These are phyloP conservation scores for Phaethornis superciliosus DNA, from an alignment of 2,113 vertebrate species.

Conservation along the genomic window DNA sequence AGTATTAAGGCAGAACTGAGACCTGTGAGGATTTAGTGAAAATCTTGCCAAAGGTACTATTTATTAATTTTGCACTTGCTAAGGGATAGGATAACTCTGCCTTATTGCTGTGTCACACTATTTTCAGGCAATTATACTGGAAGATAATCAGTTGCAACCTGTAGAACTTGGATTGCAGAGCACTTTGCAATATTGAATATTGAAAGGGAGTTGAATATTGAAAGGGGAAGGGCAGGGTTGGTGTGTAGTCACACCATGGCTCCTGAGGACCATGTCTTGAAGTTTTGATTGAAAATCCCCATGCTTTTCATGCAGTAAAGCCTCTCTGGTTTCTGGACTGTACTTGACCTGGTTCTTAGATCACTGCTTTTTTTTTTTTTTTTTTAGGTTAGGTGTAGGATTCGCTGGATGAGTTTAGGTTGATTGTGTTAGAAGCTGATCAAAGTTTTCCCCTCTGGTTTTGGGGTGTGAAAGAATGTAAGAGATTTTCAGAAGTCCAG, in stretches of 20 bases:
- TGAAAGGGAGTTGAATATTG: neutral
- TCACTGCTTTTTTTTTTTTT: too few relatives aligned
- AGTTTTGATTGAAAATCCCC: neutral
- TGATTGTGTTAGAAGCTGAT: neutral
- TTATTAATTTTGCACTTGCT: slow-evolving; percentile 21
- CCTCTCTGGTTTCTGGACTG: neutral
- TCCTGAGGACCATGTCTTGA: neutral
- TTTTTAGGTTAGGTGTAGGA: neutral
- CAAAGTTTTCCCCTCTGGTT: neutral
- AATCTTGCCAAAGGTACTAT: neutral
- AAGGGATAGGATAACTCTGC: neutral
- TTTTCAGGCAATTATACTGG: neutral
- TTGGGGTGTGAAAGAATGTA: neutral
- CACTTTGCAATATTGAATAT: neutral
- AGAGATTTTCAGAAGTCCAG: neutral
- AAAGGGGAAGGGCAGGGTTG: neutral
- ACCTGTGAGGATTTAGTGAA: neutral
- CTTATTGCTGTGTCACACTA: neutral
- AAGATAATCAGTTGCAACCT: neutral
- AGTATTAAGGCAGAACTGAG: neutral
- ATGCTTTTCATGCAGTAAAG: neutral
- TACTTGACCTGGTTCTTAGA: neutral
- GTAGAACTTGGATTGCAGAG: neutral
- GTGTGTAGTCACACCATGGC: neutral
- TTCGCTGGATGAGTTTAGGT: neutral